A percentile compares a stretch with the other conserved stretches of the same genome.
phyloP scores from a whole-genome alignment of 2,113 vertebrate species.

The Hippolais icterina region DNA sequence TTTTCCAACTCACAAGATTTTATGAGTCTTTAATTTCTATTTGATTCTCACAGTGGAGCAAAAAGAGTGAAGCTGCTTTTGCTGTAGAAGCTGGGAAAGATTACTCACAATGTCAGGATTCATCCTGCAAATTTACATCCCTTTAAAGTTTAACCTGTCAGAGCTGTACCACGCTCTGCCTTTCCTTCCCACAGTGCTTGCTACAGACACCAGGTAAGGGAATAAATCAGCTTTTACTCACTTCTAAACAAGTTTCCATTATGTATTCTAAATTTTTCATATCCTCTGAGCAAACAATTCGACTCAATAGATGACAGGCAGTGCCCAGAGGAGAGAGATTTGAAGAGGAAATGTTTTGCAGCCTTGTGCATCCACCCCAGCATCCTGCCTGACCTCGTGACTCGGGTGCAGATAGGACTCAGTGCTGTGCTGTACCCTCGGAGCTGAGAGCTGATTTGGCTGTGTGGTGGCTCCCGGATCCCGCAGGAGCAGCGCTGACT shows the following conservation, averaged over 20 bases:
- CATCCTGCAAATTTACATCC: neutral
- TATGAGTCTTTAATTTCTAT: neutral
- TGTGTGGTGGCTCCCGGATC: neutral
- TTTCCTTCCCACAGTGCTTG: neutral
- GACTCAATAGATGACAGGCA: neutral
- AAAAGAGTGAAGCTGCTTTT: neutral
- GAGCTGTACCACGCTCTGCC: neutral
- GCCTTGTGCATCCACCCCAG: neutral
- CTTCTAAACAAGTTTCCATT: neutral
- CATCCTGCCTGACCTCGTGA: neutral
- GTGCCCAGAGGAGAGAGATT: neutral
- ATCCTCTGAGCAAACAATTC: constrained; percentile 1
- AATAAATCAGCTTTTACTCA: neutral
- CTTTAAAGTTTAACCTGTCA: neutral
- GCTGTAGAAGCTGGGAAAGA: neutral
- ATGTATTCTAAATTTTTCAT: neutral
- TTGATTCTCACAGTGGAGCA: neutral
- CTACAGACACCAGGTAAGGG: neutral
- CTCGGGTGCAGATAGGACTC: neutral
- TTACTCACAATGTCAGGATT: neutral
- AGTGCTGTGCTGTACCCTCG: fast-evolving
- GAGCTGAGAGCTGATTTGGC: neutral
- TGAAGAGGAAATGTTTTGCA: neutral
- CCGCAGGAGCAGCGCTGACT: neutral
- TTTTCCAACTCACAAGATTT: neutral